These are phyloP conservation scores for Enteromius anoplus DNA, from an alignment of 2,797 vertebrate species.

Conservation along the genomic window DNA sequence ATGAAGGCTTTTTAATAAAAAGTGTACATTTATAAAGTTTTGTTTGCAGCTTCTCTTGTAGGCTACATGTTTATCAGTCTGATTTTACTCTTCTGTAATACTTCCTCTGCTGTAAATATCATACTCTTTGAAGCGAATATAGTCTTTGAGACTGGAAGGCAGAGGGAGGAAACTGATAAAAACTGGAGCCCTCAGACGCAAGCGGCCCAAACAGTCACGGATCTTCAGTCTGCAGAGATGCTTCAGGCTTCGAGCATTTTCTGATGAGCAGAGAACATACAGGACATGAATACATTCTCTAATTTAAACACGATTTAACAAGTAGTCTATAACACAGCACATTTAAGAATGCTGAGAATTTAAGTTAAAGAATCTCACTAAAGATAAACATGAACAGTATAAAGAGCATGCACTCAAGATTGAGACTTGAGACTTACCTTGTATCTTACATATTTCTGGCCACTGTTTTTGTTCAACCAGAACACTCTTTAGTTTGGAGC, in stretches of 20 bases:
- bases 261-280: slow-evolving; percentile 67
- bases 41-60: neutral
- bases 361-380: neutral
- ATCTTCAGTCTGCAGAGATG: slow-evolving; percentile 93
- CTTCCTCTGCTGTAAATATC: slow-evolving; percentile 87
- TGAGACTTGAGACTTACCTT: slow-evolving; percentile 79
- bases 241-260: slow-evolving; percentile 86
- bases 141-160: slow-evolving; percentile 89
- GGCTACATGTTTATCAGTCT: neutral
- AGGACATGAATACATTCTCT: neutral
- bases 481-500: slow-evolving; percentile 86
- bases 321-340: neutral
- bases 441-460: slow-evolving; percentile 87
- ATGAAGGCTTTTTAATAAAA: neutral
- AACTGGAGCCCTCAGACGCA: slow-evolving; percentile 86
- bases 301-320: neutral
- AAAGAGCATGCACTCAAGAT: neutral
- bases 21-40: neutral
- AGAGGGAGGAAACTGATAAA: slow-evolving; percentile 94
- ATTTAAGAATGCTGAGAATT: neutral
- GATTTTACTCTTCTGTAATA: slow-evolving; percentile 65
- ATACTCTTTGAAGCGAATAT: slow-evolving; percentile 90
- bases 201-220: slow-evolving; percentile 82
- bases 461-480: slow-evolving; percentile 88
- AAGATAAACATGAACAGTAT: neutral